Percentiles rank a stretch among this genome's conserved stretches.
Conservation (phyloP, 2,113 vertebrate genomes). For the Macquaria australasica region DNA sequence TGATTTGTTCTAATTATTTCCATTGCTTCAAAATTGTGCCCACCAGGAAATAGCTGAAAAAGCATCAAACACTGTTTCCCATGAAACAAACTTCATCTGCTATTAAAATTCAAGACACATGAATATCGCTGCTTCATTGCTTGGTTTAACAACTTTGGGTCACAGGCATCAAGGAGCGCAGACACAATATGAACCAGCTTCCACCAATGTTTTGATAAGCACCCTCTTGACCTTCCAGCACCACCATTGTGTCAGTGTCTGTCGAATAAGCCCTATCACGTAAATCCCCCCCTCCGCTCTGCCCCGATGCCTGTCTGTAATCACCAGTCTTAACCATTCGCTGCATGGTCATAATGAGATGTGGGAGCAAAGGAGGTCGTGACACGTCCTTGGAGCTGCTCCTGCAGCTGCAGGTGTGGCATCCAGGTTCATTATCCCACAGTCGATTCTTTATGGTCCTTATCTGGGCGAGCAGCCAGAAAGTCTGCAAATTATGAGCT, state of each 20-base stretch:
- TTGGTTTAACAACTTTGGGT: neutral
- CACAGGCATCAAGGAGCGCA: neutral
- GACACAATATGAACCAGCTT: constrained; percentile 21
- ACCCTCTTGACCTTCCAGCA: constrained; percentile 64
- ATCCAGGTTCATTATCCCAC: constrained; percentile 43
- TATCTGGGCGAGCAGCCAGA: constrained; percentile 49
- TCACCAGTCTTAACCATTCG: constrained; percentile 55
- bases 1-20: neutral
- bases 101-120: constrained; percentile 20
- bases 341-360: constrained; percentile 59
- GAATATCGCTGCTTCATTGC: neutral
- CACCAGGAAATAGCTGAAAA: neutral
- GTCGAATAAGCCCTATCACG: constrained; percentile 36
- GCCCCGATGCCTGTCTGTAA: constrained; percentile 47
- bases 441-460: constrained; percentile 52
- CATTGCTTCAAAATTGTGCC: neutral
- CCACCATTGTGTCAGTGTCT: constrained; percentile 38
- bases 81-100: neutral
- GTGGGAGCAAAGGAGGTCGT: constrained; percentile 38
- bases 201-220: constrained; percentile 41
- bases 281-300: constrained; percentile 38
- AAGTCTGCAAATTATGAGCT: constrained; percentile 44
- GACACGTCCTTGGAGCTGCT: constrained; percentile 57
- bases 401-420: constrained; percentile 65
- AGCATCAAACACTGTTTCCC: neutral